Percentiles rank a stretch among this genome's conserved stretches.
Evolutionary conservation across 2,797 vertebrate genomes (phyloP).

Genomic region (Meda fulgida): DNA sequence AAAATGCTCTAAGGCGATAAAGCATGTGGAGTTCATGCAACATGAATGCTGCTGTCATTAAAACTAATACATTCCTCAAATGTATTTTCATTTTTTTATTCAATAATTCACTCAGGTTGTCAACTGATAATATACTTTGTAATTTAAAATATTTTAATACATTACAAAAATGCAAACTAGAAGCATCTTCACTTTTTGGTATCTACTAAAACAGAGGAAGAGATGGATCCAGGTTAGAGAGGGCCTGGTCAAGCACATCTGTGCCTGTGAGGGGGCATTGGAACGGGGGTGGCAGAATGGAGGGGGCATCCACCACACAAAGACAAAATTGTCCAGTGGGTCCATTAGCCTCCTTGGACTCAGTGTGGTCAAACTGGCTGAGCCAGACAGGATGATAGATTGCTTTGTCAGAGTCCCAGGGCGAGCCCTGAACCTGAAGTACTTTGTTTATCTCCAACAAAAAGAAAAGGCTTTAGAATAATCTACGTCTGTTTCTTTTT

Average conservation of each 20-base stretch:
- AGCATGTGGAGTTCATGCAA: neutral
- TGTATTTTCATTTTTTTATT: neutral
- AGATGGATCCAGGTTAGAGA: slow-evolving; percentile 64
- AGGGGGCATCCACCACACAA: slow-evolving; percentile 64
- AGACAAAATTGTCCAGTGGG: slow-evolving; percentile 71
- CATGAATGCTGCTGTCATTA: neutral
- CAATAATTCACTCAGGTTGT: neutral
- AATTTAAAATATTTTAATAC: neutral
- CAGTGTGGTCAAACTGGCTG: slow-evolving; percentile 74
- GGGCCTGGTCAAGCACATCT: slow-evolving; percentile 86
- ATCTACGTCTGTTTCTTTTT: slow-evolving; percentile 85
- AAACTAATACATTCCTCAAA: neutral
- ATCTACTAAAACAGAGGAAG: slow-evolving; percentile 12
- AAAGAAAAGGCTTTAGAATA: slow-evolving; percentile 88
- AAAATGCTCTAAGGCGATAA: neutral
- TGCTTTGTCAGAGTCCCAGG: slow-evolving; percentile 92
- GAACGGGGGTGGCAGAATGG: slow-evolving; percentile 79
- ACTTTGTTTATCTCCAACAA: slow-evolving; percentile 97
- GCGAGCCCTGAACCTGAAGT: slow-evolving; percentile 99
- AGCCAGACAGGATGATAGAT: slow-evolving; percentile 84
- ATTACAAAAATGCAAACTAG: neutral
- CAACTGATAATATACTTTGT: neutral
- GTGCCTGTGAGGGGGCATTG: slow-evolving; percentile 81
- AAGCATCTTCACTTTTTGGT: neutral
- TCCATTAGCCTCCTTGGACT: slow-evolving; percentile 78